Evolutionary conservation across 2,888 invertebrate species (phyloP).

Genomic region (Julus scandinavius): DNA sequence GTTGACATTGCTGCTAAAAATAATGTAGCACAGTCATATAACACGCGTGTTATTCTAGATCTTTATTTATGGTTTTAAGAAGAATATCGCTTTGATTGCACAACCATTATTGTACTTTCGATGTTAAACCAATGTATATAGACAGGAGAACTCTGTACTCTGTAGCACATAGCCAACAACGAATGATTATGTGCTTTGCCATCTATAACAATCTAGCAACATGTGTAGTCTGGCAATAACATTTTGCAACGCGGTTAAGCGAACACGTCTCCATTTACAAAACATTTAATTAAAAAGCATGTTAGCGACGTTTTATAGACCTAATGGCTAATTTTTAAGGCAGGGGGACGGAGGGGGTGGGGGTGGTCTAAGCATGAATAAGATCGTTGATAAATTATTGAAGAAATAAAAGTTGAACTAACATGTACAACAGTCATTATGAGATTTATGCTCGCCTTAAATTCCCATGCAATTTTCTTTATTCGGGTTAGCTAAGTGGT

Average conservation of each 20-base stretch:
- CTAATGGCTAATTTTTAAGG: not conserved
- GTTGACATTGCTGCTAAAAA: not conserved
- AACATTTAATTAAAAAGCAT: not conserved
- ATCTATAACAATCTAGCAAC: not conserved
- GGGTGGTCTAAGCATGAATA: not conserved
- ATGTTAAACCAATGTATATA: not conserved
- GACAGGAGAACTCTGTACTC: not conserved
- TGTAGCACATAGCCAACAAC: not conserved
- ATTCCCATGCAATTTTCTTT: not conserved
- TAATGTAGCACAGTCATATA: not conserved
- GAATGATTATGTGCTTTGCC: not conserved
- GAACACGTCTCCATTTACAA: not conserved
- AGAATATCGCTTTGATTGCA: not conserved
- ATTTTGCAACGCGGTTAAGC: not conserved
- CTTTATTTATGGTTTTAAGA: not conserved
- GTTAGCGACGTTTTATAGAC: not conserved
- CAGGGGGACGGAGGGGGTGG: too few species aligned
- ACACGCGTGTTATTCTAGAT: not conserved
- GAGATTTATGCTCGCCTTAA: not conserved
- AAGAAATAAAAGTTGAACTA: constrained; percentile 1
- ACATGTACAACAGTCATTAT: not conserved
- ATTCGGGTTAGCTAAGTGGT: not conserved
- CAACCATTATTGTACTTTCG: not conserved
- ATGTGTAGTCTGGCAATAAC: not conserved
- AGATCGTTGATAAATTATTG: not conserved